Percentiles rank a stretch among this genome's conserved stretches.
phyloP scores from a whole-genome alignment of 2,888 invertebrate genomes.

The Ochropleura leucogaster region DNA sequence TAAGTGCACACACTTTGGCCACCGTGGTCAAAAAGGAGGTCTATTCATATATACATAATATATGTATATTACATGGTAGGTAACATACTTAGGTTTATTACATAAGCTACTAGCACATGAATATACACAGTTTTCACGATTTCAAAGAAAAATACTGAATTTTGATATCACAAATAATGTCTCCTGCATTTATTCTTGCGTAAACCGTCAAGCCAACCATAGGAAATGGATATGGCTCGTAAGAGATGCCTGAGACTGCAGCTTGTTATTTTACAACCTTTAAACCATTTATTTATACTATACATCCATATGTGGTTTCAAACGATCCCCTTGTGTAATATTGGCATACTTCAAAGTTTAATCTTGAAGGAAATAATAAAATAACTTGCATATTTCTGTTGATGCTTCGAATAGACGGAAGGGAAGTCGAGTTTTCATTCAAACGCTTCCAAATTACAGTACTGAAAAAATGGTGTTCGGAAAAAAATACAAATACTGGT shows the following conservation, averaged over 20 bases:
- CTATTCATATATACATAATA: too few relatives aligned
- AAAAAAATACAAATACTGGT: slow-evolving; percentile 27
- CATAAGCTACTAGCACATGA: not conserved
- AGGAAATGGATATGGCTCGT: slow-evolving; percentile 39
- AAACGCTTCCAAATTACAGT: slow-evolving; percentile 31
- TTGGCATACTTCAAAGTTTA: slow-evolving; percentile 45
- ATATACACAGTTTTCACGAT: not conserved
- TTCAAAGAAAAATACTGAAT: slow-evolving; percentile 2
- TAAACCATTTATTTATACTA: slow-evolving; percentile 32
- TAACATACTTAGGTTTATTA: not conserved
- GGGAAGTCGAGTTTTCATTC: slow-evolving; percentile 26
- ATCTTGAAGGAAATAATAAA: slow-evolving; percentile 31
- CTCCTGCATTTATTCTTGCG: slow-evolving; percentile 15
- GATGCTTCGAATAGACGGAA: slow-evolving; percentile 32
- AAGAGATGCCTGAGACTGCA: slow-evolving; percentile 28
- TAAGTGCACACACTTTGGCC: too few relatives aligned
- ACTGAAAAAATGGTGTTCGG: slow-evolving; percentile 18
- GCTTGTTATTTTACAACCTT: slow-evolving; percentile 46
- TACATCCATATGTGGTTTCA: slow-evolving; percentile 9
- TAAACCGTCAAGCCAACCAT: slow-evolving; percentile 27
- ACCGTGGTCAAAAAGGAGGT: too few relatives aligned
- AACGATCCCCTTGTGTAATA: slow-evolving; percentile 34
- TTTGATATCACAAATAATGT: slow-evolving; percentile 22
- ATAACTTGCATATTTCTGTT: slow-evolving; percentile 45
- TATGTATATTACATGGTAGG: too few relatives aligned